Conservation (phyloP, 1,140 invertebrate genomes). For the Cydia splendana region DNA sequence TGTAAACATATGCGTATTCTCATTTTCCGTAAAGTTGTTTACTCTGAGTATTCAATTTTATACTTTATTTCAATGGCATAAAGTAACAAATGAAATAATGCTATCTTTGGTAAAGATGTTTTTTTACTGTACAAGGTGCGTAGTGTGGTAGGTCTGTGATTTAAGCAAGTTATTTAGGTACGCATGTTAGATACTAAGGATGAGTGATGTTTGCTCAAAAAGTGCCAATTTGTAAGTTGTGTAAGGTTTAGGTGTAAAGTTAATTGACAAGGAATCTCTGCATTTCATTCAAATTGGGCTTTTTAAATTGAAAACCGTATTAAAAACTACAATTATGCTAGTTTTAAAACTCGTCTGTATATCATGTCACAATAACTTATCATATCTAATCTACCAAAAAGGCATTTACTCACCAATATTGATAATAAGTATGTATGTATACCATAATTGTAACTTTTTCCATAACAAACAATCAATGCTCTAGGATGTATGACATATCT, state of each 20-base stretch:
- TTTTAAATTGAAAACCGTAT: background rate
- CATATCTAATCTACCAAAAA: background rate
- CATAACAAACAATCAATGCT: background rate
- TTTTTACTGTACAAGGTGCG: background rate
- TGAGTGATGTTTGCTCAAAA: constrained; percentile 42
- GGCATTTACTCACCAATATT: background rate
- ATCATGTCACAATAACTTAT: constrained; percentile 6
- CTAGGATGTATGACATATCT: too few relatives aligned
- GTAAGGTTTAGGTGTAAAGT: constrained; percentile 40
- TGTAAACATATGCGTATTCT: background rate
- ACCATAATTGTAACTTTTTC: background rate
- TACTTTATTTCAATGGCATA: background rate
- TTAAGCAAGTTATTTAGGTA: constrained; percentile 1
- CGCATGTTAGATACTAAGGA: constrained; percentile 5
- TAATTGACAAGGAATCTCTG: constrained; percentile 13
- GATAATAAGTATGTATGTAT: background rate
- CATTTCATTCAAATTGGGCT: constrained; percentile 24
- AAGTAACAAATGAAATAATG: background rate
- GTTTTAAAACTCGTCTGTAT: background rate
- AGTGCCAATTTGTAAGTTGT: constrained; percentile 44
- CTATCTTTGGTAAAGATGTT: background rate
- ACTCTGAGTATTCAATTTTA: background rate
- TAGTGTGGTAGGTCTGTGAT: constrained; percentile 16
- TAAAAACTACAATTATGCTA: background rate
- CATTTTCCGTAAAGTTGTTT: too few relatives aligned